Evolutionary conservation across 2,113 vertebrate genomes (phyloP), one percentile per base, ranked within the genome.

Genomic region (Anarrhichthys ocellatus): DNA sequence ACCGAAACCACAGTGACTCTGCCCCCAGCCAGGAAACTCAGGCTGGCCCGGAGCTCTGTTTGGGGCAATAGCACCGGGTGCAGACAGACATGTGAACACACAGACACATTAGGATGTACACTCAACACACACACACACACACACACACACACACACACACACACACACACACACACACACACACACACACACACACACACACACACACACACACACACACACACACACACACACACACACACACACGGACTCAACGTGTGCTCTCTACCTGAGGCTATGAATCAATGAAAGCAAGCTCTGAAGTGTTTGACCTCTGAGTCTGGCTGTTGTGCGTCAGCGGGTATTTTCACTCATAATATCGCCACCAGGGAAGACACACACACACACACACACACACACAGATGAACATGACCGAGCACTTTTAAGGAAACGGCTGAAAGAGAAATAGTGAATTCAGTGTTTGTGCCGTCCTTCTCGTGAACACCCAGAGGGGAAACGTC

Each of bases 331-430:
- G 91, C 84, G 80, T 92, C 93, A 92, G 87, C 92, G 90, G 73
- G 82, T 93, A 92, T 94, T 93, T 92, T 93, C 88, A 93, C 90
- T 93, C 91, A 94, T 91, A 92, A 92, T 92, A 93, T 92, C 87
- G 15, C 73, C 83, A 87, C 81, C 78, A 85, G 84, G 63, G 70
- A 90, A 88, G 32, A 86, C 5, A 59, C 24, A 73, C 77, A 82
- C 61, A 74, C 54, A 52, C 50, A 71, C 61, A 48, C 61, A 78
- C 56, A 80, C 69, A 59, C n/a, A 73, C 77, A 85, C 61, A 76
- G 71, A 89, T 87, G 87, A 90, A 85, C 76, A 81, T 90, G 91
- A 85, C 78, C 73, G 78, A 46, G 69, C 66, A 86, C 18, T 29
- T 64, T 68, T 70, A 85, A 17, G 38, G 46, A 80, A 88, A 36